Evolutionary conservation across 2,113 vertebrate genomes (phyloP), one percentile per base, ranked within the genome.

Genomic region (Aegithalos caudatus): DNA sequence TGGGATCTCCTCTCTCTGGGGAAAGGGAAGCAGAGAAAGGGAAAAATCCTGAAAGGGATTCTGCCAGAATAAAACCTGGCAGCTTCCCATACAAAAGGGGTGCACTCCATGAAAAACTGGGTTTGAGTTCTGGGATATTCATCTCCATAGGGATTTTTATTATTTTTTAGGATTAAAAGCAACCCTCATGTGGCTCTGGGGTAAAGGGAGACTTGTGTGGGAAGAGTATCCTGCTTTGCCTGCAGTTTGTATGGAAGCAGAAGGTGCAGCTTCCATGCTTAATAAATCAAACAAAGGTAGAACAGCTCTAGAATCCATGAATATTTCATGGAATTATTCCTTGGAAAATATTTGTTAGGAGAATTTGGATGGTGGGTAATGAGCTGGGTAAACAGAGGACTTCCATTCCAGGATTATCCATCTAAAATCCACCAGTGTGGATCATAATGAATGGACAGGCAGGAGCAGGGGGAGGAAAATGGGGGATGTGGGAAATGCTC

Each of bases 21-120:
- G 61, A 81, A 71, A 57, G 38, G 10, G 21, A 53, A 85, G 35
- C 33, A 81, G 71, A 67, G 38, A 15, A 27, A 56, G 24, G 57
- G 60, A 25, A 87, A 87, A 53, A 80, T 58, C 65, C 81, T 45
- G 38, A 31, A 91, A 56, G 47, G 28, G 12, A 40, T 31, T 24
- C n/a, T 73, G 38, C 50, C 29, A 12, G 33, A 42, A 56, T 27
- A 47, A 72, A 96, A 48, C 0, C 5, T 6, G 56, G 7, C 28
- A 45, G 25, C 25, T 62, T 78, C 22, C 60, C 1, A 0, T 24
- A 40, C 5, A 9, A 81, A 81, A 54, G 3, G 13, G 1, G 1
- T 56, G 29, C 7, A 7, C 14, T 44, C 28, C 10, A 10, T 53
- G 45, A 78, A 73, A 70, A 87, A n/a, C n/a, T n/a, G n/a, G n/a